Evolutionary conservation across 1,140 invertebrate species (phyloP), one percentile per base, ranked within the genome.

Genomic region (Saxidomus purpurata): DNA sequence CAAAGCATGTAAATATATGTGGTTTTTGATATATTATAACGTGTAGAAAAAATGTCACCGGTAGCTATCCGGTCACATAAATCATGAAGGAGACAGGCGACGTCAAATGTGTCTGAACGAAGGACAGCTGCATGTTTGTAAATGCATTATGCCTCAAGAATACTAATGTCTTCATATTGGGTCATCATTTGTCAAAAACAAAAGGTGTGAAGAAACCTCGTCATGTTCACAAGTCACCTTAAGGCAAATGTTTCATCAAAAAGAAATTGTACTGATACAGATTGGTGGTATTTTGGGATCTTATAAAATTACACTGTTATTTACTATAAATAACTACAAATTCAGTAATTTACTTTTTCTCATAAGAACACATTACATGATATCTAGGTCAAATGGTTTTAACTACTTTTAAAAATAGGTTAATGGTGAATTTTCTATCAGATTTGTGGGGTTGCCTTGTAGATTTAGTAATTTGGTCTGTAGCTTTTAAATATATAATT

Each of bases 161-260:
- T 79, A 79, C 47, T 79, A 52, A 79, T 79, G 76, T 55, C 47
- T 36, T 79, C 17, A 79, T 55, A 38, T 40, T 34, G 19, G 47
- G 47, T 55, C 76, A 79, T 79, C 11, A 79, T 79, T 52, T 79
- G 76, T 79, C 76, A 79, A 34, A 74, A 79, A 52, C 47, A 31
- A 79, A 55, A 79, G 76, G 76, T 55, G 76, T 79, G 76, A 79
- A 79, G 8, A 79, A n/a, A 52, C 22, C 40, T 79, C 13, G 76
- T 52, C 76, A 36, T 55, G 47, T 55, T 79, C 31, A 3, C 22
- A 55, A 52, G 49, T 79, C 47, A 36, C 76, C 76, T 34, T 31
- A 15, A 52, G 76, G 76, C 49, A 52, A 79, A 31, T 28, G 34
- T 40, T 71, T 28, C 59, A 63, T 63, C 59, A 63, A 28, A 63